Evolutionary conservation across 2,113 vertebrate genomes (phyloP), one percentile per base, ranked within the genome.

Genomic region (Prochilodus magdalenae): DNA sequence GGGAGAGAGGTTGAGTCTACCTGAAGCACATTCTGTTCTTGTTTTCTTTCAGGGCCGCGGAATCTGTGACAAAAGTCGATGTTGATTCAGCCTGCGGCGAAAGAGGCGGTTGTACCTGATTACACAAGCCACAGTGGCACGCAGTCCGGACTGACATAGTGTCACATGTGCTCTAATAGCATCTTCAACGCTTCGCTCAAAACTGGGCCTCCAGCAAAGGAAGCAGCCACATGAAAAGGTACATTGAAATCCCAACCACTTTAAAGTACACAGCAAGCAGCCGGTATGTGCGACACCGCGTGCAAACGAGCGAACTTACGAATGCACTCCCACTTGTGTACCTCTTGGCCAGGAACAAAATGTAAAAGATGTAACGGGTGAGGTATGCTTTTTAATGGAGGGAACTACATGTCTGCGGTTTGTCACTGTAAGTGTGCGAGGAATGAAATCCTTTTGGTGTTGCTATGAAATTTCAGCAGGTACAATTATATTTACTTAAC

Each of bases 21-120:
- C 81, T 75, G 69, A 70, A 83, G 78, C 57, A 82, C 86, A 87
- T 81, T 73, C 49, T 76, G 79, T 87, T 75, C 81, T 83, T 74
- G 55, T 73, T 83, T 79, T 69, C 24, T 44, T 76, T 27, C 30
- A 59, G 15, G 0, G 5, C 1, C 11, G 22, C 57, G 66, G 66
- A 62, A 79, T 71, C 70, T 47, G 20, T 16, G 55, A 72, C 55
- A 72, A 30, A 72, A 1, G 77, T 71, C 16, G 26, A 11, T 18
- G 62, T 29, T 77, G 27, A 33, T 49, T 53, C 51, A 79, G 57
- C 53, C 27, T 18, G n/a, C 53, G 40, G 66, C n/a, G 36, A 36
- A 71, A 80, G 5, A 62, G 40, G 36, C 44, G 67, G 67, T 24
- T 62, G 69, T 15, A 79, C 24, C 40, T 53, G 24, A 62, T 71